phyloP scores from a whole-genome alignment of 2,797 vertebrate genomes.

The Tinamus major region DNA sequence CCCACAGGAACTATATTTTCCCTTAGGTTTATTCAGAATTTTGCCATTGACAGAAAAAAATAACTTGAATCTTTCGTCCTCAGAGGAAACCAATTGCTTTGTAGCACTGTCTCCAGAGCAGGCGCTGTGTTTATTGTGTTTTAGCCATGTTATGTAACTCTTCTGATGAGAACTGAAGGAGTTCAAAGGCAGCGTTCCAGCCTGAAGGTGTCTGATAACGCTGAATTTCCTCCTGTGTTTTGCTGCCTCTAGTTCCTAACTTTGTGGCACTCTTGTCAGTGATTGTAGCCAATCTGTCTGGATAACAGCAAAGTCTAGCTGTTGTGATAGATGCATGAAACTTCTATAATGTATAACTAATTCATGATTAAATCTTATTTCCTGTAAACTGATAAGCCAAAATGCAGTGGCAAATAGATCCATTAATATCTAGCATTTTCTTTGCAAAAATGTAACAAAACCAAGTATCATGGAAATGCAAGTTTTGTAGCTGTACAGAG shows the following conservation, averaged over 20 bases:
- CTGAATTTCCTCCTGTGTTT: constrained; percentile 64
- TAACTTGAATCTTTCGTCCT: constrained; percentile 56
- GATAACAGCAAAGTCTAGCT: background rate
- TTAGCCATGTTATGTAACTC: constrained; percentile 63
- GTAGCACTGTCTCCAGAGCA: constrained; percentile 57
- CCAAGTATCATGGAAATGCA: background rate
- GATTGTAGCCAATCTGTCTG: constrained; percentile 56
- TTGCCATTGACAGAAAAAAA: constrained; percentile 60
- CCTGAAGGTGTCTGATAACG: constrained; percentile 58
- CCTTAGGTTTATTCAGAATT: constrained; percentile 68
- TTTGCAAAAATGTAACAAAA: background rate
- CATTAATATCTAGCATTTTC: background rate
- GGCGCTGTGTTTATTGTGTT: constrained; percentile 67
- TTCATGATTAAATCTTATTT: background rate
- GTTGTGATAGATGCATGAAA: background rate
- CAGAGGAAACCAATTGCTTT: constrained; percentile 49
- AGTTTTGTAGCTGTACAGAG: background rate
- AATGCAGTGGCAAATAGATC: background rate
- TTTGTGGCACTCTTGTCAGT: constrained; percentile 45
- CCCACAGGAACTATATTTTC: constrained; percentile 60
- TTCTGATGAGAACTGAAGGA: constrained; percentile 62
- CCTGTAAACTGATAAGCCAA: background rate
- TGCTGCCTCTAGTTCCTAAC: constrained; percentile 43
- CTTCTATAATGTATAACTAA: background rate
- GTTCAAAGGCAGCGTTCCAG: constrained; percentile 57